A percentile compares a stretch with the other conserved stretches of the same genome.
Conservation (phyloP, 2,888 invertebrate species). For the Notodonta ziczac region DNA sequence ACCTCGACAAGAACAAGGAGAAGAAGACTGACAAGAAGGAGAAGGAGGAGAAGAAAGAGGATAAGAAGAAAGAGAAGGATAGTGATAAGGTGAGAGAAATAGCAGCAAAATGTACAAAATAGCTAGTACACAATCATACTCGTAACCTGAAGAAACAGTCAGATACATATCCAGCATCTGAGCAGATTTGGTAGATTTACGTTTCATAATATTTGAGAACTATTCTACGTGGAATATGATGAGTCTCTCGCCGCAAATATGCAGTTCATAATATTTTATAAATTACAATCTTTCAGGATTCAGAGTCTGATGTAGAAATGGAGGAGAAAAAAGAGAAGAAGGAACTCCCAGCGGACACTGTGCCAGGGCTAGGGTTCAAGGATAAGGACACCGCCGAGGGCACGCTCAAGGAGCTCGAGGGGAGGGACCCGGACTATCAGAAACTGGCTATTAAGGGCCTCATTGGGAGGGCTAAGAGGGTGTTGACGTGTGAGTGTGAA, state of each 20-base stretch:
- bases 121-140: no score
- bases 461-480: conserved; percentile 88
- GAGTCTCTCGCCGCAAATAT: no score
- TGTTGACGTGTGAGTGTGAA: conserved; percentile 84
- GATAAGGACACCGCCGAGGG: conserved; percentile 89
- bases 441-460: conserved; percentile 89
- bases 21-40: conserved; percentile 54
- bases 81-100: conserved; percentile 40
- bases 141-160: no score
- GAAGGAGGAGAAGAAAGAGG: conserved; percentile 41
- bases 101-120: no score
- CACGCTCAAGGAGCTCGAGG: conserved; percentile 86
- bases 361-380: conserved; percentile 91
- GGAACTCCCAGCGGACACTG: conserved; percentile 81
- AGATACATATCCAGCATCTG: no score
- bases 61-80: conserved; percentile 34
- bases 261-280: no score
- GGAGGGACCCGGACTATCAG: conserved; percentile 91
- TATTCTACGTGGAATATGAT: no score
- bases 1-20: conserved; percentile 72
- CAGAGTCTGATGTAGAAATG: conserved; percentile 71
- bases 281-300: conserved; percentile 59
- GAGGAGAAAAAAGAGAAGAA: conserved; percentile 68
- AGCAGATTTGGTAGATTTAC: no score
- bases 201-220: no score